These are phyloP conservation scores for Tortricodes alternella DNA, from an alignment of 2,888 invertebrate genomes.

Conservation along the genomic window DNA sequence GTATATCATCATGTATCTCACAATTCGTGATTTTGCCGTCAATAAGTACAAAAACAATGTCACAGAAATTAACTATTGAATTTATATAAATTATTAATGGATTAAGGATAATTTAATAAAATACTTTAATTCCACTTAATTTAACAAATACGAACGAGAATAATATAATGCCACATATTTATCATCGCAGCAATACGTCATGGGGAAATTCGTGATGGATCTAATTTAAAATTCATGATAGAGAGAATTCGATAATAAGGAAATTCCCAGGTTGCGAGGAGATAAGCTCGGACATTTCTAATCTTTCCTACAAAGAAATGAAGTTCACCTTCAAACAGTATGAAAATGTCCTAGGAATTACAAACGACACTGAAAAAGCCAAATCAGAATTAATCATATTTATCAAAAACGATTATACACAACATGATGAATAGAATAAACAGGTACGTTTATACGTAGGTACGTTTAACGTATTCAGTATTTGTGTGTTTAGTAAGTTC, in stretches of 20 bases:
- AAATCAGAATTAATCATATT: too few relatives aligned
- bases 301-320: background rate
- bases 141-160: too few relatives aligned
- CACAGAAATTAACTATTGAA: too few relatives aligned
- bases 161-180: too few relatives aligned
- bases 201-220: background rate
- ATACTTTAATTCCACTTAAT: too few relatives aligned
- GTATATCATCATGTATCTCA: constrained; percentile 1
- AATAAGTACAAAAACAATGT: too few relatives aligned
- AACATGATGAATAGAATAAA: background rate
- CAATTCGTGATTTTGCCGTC: constrained; percentile 18
- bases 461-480: background rate
- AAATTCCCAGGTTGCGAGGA: background rate
- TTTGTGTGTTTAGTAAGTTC: background rate
- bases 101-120: background rate
- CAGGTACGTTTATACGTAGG: too few relatives aligned
- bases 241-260: background rate
- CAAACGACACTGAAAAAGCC: too few relatives aligned
- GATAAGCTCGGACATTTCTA: background rate
- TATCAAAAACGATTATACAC: background rate
- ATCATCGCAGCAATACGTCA: background rate
- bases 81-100: too few relatives aligned
- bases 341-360: too few relatives aligned
- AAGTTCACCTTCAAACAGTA: too few relatives aligned
- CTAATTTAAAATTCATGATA: background rate